Base-by-base conservation (phyloP, 2,888 invertebrate genomes). In the Coelopa pilipes region DNA sequence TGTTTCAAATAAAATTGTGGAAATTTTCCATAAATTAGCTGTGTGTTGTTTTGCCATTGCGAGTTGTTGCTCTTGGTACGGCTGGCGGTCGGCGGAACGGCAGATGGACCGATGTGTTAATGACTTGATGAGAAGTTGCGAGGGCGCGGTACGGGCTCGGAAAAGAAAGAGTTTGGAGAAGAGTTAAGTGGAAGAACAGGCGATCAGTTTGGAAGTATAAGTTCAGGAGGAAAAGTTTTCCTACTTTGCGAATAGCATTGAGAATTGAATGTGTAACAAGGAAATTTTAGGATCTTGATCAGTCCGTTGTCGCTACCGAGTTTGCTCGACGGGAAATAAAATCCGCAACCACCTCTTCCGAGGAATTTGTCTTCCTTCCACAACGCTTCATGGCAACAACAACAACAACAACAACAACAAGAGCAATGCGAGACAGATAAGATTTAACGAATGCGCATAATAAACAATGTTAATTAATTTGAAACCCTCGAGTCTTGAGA, bases 401-500 rank as follows among this genome's bases (percentile, higher is more conserved):
- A 34, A 34, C 34, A 7, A 34, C 7, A 34, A 7, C 34, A 4
- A 34, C 34, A 34, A 34, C 34, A 4, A 34, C 34, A 4, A 34
- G 2, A 2, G 7, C 7, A 34, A 34, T 34, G 34, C 2, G 34
- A 34, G 34, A 34, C 34, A 34, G 53, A 53, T 53, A 53, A 53
- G 53, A 53, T 53, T 53, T 15, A 53, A 53, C 13, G 13, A 15
- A 53, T 53, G 53, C 53, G 53, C 53, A 63, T 62, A 62, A 24
- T 70, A 46, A 70, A 73, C 19, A 67, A 17, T 47, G 74, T 68
- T 70, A 68, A 53, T 73, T 71, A 46, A 45, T 63, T 63, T 5
- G 15, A 45, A 63, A 60, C 13, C 12, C 60, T 60, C 24, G 34
- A 34, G 34, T 4, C 34, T 34, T 7, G 34, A 34, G 4, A 34